These are phyloP conservation scores for Aleadryas rufinucha DNA, from an alignment of 2,113 vertebrate species.

Conservation along the genomic window DNA sequence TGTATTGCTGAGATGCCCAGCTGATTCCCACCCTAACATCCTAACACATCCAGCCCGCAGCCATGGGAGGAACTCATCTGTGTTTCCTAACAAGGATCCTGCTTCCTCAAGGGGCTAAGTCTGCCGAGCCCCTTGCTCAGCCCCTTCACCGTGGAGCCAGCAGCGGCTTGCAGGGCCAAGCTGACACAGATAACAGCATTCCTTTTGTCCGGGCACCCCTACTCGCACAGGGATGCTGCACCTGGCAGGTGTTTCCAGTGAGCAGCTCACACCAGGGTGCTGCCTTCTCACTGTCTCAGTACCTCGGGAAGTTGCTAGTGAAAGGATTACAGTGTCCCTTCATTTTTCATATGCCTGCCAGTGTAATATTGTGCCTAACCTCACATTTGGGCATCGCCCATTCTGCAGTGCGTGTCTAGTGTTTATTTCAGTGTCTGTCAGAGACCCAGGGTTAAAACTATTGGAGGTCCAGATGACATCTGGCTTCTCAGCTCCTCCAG, in stretches of 20 bases:
- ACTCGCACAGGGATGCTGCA: background rate
- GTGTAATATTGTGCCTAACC: background rate
- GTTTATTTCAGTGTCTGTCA: conserved; percentile 69
- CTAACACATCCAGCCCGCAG: background rate
- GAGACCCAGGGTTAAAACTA: conserved; percentile 79
- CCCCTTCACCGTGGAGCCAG: background rate
- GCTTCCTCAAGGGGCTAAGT: background rate
- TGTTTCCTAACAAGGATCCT: accelerated
- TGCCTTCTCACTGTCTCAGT: background rate
- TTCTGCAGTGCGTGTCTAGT: background rate
- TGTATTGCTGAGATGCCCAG: background rate
- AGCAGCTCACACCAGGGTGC: background rate
- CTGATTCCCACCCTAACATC: background rate
- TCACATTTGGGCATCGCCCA: conserved; percentile 32
- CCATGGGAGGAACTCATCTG: accelerated
- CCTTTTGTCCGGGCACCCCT: background rate
- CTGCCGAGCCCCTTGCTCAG: accelerated
- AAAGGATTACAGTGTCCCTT: background rate
- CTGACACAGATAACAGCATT: background rate
- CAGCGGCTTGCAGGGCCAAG: background rate
- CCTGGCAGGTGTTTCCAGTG: background rate
- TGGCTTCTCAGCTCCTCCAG: conserved; percentile 77
- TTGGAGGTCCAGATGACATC: conserved; percentile 81
- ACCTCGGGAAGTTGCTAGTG: background rate
- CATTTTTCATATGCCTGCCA: conserved; percentile 17